A percentile compares a stretch with the other conserved stretches of the same genome.
Evolutionary conservation across 2,113 vertebrate genomes (phyloP).

Genomic region (Plecturocebus donacophilus): DNA sequence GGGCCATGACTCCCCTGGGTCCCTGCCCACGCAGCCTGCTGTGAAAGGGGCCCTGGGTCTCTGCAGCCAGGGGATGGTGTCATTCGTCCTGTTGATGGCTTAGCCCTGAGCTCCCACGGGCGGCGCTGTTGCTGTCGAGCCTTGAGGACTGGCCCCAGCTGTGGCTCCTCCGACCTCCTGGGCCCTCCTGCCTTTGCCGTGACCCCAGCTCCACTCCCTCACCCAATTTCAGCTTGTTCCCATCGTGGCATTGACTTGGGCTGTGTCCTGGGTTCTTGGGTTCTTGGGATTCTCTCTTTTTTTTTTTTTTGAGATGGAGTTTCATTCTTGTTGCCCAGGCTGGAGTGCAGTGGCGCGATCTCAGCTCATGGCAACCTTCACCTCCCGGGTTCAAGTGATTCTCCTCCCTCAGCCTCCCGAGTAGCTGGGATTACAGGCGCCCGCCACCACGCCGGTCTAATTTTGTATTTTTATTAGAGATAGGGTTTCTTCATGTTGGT

Average conservation of each 20-base stretch:
- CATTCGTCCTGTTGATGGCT: rapidly evolving
- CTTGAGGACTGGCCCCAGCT: neutral
- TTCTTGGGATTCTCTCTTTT: no score
- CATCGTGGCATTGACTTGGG: rapidly evolving
- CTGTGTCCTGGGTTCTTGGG: neutral
- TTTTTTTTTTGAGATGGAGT: no score
- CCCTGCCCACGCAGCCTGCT: no score
- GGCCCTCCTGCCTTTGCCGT: neutral
- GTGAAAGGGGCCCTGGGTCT: neutral
- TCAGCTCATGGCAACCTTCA: no score
- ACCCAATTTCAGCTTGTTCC: neutral
- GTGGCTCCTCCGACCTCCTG: neutral
- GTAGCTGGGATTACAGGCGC: no score
- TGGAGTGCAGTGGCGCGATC: no score
- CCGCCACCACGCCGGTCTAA: no score
- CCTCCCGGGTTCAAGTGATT: no score
- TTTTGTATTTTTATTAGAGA: no score
- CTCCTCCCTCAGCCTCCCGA: no score
- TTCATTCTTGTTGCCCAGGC: no score
- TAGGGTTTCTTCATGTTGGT: no score
- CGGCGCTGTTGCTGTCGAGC: neutral
- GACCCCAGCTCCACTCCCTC: neutral
- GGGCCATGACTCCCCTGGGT: neutral
- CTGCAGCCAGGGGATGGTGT: neutral
- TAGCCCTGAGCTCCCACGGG: neutral